These are phyloP conservation scores for Denticeps clupeoides DNA, from an alignment of 2,797 vertebrate genomes.

Conservation along the genomic window DNA sequence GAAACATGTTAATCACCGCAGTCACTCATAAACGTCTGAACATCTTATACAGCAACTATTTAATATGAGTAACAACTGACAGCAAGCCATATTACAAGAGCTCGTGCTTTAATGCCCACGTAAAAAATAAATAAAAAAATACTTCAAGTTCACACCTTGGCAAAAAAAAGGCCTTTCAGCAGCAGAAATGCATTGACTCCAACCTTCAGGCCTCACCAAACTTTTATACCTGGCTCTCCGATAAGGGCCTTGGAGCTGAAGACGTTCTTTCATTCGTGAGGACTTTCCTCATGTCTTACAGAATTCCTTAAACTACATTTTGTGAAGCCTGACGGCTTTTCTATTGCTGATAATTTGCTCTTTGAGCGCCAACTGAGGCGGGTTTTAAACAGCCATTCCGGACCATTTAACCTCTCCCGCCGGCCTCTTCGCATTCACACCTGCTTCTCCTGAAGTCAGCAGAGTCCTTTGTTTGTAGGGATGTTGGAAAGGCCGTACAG, in stretches of 20 bases:
- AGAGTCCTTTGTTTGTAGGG: conserved; percentile 6
- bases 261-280: conserved; percentile 19
- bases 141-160: no score
- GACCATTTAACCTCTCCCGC: conserved; percentile 6
- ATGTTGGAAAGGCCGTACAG: conserved; percentile 5
- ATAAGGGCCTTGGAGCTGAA: conserved; percentile 34
- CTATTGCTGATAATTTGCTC: conserved; percentile 27
- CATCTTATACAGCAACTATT: no score
- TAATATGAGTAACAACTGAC: no score
- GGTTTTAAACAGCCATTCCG: no score
- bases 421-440: conserved; percentile 24
- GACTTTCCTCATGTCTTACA: conserved; percentile 21
- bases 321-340: conserved; percentile 18
- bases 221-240: conserved; percentile 8
- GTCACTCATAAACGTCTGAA: no score
- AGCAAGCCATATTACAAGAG: no score
- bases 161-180: no score
- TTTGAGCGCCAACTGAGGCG: conserved; percentile 20
- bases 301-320: conserved; percentile 27
- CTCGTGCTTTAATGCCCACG: no score
- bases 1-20: no score
- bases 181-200: no score
- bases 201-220: no score
- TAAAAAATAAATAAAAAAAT: no score
- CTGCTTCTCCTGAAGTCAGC: conserved; percentile 2